Percentiles rank a stretch among this genome's conserved stretches.
These are phyloP conservation scores for Periparus ater DNA, from an alignment of 2,797 vertebrate species.

Conservation along the genomic window DNA sequence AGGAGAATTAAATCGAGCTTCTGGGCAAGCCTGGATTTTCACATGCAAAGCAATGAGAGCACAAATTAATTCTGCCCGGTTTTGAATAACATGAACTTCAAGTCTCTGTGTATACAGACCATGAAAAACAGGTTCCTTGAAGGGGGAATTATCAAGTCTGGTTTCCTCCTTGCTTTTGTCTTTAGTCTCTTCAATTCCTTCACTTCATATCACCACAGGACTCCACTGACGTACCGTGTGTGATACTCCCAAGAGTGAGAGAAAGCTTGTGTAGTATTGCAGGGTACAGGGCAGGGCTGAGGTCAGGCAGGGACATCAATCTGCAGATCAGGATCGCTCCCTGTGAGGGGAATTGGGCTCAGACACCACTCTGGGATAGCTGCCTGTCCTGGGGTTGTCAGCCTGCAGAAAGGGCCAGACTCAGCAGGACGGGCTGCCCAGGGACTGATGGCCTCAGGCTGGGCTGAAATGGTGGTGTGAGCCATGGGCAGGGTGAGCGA, in stretches of 20 bases:
- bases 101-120: background rate
- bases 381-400: background rate
- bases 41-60: constrained; percentile 4
- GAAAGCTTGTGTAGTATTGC: background rate
- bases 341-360: background rate
- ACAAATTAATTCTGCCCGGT: background rate
- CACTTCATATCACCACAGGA: background rate
- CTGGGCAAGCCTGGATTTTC: background rate
- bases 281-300: background rate
- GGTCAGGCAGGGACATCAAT: background rate
- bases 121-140: constrained; percentile 40
- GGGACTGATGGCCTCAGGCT: background rate
- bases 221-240: background rate
- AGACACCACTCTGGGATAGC: background rate
- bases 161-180: constrained; percentile 29
- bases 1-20: background rate
- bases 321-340: background rate
- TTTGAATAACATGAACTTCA: constrained; percentile 24
- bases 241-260: background rate
- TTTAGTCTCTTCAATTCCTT: background rate
- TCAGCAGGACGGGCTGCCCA: background rate
- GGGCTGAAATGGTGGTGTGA: background rate
- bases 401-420: background rate
- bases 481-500: fast-evolving
- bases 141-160: background rate